Base-by-base conservation (phyloP, 2,797 vertebrate genomes). In the Enteromius viviparus region DNA sequence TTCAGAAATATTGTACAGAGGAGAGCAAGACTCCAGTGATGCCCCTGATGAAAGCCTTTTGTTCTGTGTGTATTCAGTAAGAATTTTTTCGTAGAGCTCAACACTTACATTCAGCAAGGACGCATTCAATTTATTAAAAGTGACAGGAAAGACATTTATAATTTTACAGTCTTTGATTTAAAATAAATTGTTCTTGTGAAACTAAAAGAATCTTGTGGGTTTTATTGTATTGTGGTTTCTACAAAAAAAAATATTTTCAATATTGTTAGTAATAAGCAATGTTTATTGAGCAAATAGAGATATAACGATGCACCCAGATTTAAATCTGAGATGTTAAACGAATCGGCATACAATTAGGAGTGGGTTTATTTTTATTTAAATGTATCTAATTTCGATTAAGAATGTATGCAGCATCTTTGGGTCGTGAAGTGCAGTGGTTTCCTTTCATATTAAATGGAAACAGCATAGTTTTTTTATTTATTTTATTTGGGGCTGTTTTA, bases 1-100 rank as follows among this genome's bases (percentile, higher is more conserved):
- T 91, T 92, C 89, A 93, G 89, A 86, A 49, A 65, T 37, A 70
- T 70, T 62, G 26, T 71, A 37, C 79, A 49, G 69, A 58, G 6
- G 19, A 68, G 68, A 49, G 40, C 26, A 49, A 81, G 55, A 55
- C 42, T 40, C 23, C 40, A 29, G 10, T 76, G 72, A 82, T 76
- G 62, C 47, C 34, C 49, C 62, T 66, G 47, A 76, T 68, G 34
- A 53, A 66, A 66, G 40, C 17, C 62, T 76, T 12, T 3, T 34
- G 45, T 58, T 84, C 29, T 66, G 34, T 79, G 29, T 64, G 29
- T 23, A 29, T 29, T 62, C 12, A 29, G 11, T 29, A 62, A 62
- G 58, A 62, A 6, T 14, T 29, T 15, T 21, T 34, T 34, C 19
- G 1, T 37, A 37, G 17, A 66, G 2, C 19, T 17, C 3, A 65